Conservation (phyloP, 2,888 invertebrate species). For the Agrotis puta region DNA sequence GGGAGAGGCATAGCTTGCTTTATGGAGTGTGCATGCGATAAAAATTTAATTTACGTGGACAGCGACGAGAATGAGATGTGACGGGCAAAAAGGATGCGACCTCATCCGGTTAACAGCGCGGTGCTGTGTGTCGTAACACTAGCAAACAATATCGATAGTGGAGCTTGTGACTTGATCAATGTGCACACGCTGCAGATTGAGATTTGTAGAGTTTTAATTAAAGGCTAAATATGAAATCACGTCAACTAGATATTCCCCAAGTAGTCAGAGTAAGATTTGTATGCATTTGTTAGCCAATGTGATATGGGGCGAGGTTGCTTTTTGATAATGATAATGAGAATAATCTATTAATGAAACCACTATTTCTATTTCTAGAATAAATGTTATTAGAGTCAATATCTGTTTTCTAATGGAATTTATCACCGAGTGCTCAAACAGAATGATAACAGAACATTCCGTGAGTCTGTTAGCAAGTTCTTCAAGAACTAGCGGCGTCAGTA, state of each 20-base stretch:
- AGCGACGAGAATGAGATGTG: slow-evolving; percentile 51
- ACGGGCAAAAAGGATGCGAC: slow-evolving; percentile 54
- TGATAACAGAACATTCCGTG: background rate
- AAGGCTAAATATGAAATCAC: background rate
- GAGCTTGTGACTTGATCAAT: slow-evolving; percentile 1
- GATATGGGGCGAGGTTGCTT: background rate
- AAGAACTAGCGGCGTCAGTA: slow-evolving; percentile 9
- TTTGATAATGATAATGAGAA: background rate
- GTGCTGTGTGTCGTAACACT: slow-evolving; percentile 3
- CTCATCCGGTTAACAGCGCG: slow-evolving; percentile 26
- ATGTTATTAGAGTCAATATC: background rate
- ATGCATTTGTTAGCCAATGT: background rate
- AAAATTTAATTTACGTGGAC: slow-evolving; percentile 72
- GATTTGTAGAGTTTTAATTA: background rate
- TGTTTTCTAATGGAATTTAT: background rate
- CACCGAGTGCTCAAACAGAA: background rate
- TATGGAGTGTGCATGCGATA: slow-evolving; percentile 72
- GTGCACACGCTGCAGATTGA: background rate
- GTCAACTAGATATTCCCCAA: background rate
- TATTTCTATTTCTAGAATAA: no score
- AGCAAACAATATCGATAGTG: background rate
- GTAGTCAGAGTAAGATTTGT: background rate
- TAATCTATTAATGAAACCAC: background rate
- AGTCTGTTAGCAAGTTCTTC: background rate
- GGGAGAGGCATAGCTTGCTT: slow-evolving; percentile 56